phyloP scores from a whole-genome alignment of 2,888 invertebrate species.

The Malthinus flaveolus region DNA sequence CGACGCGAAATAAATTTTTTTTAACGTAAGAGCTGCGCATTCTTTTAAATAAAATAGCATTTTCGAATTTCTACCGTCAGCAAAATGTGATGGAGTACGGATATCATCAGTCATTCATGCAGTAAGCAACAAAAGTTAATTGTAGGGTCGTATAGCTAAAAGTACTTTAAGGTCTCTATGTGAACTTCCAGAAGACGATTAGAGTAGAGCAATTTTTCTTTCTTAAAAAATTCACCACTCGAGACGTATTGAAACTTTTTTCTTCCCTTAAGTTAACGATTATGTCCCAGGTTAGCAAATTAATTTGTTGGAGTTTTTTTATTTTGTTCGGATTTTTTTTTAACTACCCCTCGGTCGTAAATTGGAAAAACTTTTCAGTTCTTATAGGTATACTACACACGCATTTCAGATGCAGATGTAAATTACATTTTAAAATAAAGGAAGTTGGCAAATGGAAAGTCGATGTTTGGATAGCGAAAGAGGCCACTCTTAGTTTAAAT shows the following conservation, averaged over 20 bases:
- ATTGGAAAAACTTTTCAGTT: neutral
- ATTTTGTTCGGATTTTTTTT: constrained; percentile 1
- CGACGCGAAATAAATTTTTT: too few relatives aligned
- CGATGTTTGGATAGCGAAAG: neutral
- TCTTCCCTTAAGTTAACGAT: neutral
- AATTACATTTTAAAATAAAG: neutral
- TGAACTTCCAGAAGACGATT: constrained; percentile 8
- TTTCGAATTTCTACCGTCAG: too few relatives aligned
- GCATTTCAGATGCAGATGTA: neutral
- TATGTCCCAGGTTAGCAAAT: constrained; percentile 1
- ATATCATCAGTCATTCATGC: constrained; percentile 8
- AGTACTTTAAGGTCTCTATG: constrained; percentile 11
- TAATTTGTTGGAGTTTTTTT: neutral
- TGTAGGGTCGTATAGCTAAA: constrained; percentile 10
- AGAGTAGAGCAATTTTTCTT: constrained; percentile 7
- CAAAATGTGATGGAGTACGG: neutral
- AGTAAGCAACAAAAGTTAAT: constrained; percentile 16
- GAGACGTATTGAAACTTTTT: neutral
- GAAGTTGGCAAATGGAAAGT: constrained; percentile 2
- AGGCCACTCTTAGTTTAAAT: constrained; percentile 3
- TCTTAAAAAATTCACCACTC: constrained; percentile 7
- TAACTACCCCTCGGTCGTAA: neutral
- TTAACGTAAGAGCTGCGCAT: neutral
- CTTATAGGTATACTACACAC: neutral
- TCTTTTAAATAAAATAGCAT: too few relatives aligned